A percentile compares a stretch with the other conserved stretches of the same genome.
These are phyloP conservation scores for Coenonympha arcania DNA, from an alignment of 2,888 invertebrate species.

Conservation along the genomic window DNA sequence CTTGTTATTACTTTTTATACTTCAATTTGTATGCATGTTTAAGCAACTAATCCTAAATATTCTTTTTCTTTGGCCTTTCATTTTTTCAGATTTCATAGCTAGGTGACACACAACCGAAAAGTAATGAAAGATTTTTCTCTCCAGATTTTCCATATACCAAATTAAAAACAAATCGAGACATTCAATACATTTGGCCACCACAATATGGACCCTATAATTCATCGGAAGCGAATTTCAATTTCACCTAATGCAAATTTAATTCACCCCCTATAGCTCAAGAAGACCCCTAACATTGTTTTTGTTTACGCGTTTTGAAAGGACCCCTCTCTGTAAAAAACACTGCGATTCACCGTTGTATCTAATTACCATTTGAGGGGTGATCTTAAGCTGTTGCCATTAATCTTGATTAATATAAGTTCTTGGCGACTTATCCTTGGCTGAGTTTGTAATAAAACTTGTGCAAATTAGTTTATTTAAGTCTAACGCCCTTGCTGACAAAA, in stretches of 20 bases:
- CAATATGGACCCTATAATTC: constrained; percentile 54
- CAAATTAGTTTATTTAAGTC: too few relatives aligned
- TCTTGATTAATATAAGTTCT: constrained; percentile 62
- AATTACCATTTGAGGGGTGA: constrained; percentile 55
- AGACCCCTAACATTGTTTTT: constrained; percentile 67
- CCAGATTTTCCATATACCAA: too few relatives aligned
- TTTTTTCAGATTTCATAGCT: too few relatives aligned
- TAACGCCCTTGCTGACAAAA: too few relatives aligned
- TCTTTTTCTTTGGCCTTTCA: too few relatives aligned
- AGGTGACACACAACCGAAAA: too few relatives aligned
- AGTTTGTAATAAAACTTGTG: constrained; percentile 19
- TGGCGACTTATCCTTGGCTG: constrained; percentile 28
- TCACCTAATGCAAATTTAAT: constrained; percentile 73
- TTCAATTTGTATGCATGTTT: too few relatives aligned
- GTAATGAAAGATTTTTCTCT: too few relatives aligned
- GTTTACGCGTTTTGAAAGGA: constrained; percentile 34
- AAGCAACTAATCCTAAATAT: too few relatives aligned
- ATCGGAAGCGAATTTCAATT: constrained; percentile 72
- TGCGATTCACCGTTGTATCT: constrained; percentile 31
- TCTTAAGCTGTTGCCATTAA: constrained; percentile 56
- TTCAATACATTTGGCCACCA: constrained; percentile 2
- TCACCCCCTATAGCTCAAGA: constrained; percentile 56
- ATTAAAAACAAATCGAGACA: background rate
- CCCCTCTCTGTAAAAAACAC: constrained; percentile 15
- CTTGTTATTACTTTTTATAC: too few relatives aligned